phyloP scores from a whole-genome alignment of 2,888 invertebrate species.

The Eurois occulta region DNA sequence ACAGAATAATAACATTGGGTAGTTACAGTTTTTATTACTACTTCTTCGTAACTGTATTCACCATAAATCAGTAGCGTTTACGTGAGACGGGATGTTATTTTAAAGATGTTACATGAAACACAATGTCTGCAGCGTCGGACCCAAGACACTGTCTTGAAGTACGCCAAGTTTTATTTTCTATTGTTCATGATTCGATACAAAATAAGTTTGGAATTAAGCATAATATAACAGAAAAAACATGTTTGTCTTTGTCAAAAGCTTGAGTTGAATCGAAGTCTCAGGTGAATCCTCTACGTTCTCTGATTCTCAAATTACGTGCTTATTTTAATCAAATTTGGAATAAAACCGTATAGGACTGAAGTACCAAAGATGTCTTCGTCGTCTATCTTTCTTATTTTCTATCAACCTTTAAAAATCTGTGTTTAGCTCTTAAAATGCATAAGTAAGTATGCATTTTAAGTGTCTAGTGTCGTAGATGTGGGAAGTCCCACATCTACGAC shows the following conservation, averaged over 20 bases:
- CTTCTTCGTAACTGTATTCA: neutral
- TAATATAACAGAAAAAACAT: neutral
- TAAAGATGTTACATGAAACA: neutral
- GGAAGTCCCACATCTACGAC: neutral
- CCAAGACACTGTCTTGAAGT: neutral
- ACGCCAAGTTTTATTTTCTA: neutral
- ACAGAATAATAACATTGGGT: too few relatives aligned
- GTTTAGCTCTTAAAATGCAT: neutral
- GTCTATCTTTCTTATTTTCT: neutral
- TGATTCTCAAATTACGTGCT: neutral
- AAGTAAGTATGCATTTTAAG: too few relatives aligned
- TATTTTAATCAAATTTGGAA: neutral
- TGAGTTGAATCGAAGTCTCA: neutral
- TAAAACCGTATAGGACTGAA: neutral
- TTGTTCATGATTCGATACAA: neutral
- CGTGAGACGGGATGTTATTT: neutral
- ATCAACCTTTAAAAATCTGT: neutral
- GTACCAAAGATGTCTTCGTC: too few relatives aligned
- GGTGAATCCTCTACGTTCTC: neutral
- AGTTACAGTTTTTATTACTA: neutral
- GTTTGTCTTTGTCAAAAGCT: neutral
- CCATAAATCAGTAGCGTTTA: neutral
- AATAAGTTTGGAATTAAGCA: neutral
- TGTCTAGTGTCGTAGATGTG: too few relatives aligned
- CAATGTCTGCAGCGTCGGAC: neutral